Conservation (phyloP, 1,140 invertebrate genomes). For the Drosophila sulfurigaster region DNA sequence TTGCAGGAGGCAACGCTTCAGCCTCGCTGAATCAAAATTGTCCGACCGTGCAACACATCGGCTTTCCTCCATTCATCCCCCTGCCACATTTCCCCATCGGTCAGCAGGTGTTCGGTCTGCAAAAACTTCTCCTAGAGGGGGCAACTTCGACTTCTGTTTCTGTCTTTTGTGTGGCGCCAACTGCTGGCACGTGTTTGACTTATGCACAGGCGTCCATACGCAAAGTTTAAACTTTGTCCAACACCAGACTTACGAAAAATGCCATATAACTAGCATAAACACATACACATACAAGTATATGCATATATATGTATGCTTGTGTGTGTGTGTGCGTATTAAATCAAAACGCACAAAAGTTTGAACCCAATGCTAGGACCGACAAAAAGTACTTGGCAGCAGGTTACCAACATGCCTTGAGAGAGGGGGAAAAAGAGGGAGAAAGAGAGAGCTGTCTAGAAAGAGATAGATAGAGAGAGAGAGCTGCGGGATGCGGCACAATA, state of each 20-base stretch:
- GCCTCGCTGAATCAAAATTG: conserved; percentile 66
- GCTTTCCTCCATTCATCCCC: not conserved
- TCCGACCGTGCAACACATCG: conserved; percentile 9
- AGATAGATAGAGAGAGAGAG: not conserved
- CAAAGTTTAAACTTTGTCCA: conserved; percentile 75
- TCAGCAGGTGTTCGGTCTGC: conserved; percentile 61
- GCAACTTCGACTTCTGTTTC: conserved; percentile 44
- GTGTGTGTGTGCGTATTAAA: conserved; percentile 33
- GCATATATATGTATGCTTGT: not conserved
- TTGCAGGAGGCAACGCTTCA: conserved; percentile 9
- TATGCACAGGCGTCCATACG: conserved; percentile 61
- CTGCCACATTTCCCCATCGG: conserved; percentile 1
- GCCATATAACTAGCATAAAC: conserved; percentile 10
- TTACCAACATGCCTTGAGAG: conserved; percentile 42
- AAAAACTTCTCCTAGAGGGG: conserved; percentile 35
- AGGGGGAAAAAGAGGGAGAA: not conserved
- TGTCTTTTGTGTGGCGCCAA: conserved; percentile 21
- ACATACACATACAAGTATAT: not conserved
- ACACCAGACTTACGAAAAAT: conserved; percentile 25
- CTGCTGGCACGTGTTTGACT: conserved; percentile 75
- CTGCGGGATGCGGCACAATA: conserved; percentile 46
- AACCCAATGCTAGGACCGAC: conserved; percentile 54
- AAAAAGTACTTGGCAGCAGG: conserved; percentile 62
- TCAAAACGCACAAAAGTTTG: conserved; percentile 61
- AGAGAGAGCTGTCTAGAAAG: not conserved